A percentile compares a stretch with the other conserved stretches of the same genome.
Evolutionary conservation across 1,140 invertebrate species (phyloP).

Genomic region (Papilio polytes): DNA sequence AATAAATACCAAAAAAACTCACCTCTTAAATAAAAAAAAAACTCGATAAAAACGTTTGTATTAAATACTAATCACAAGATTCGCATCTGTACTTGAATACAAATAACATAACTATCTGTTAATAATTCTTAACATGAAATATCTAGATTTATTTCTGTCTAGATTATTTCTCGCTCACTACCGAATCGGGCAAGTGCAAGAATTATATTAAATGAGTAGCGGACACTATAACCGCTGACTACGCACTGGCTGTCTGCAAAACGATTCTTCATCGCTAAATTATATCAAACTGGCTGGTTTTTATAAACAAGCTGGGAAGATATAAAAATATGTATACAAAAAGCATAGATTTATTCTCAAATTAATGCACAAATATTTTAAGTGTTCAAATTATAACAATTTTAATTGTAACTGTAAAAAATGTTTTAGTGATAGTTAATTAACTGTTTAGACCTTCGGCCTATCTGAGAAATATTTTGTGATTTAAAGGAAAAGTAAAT

Average conservation of each 20-base stretch:
- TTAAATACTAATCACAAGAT: background rate
- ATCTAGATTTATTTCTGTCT: conserved; percentile 37
- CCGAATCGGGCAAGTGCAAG: conserved; percentile 48
- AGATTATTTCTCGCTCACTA: conserved; percentile 42
- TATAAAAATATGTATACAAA: background rate
- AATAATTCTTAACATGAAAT: conserved; percentile 32
- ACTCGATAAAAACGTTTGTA: background rate
- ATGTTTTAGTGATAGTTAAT: background rate
- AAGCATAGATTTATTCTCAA: background rate
- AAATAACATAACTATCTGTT: background rate
- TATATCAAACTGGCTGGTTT: conserved; percentile 29
- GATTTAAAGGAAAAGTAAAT: background rate
- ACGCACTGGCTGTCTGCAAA: conserved; percentile 48
- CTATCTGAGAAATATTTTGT: background rate
- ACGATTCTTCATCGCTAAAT: conserved; percentile 47
- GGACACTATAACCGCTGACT: conserved; percentile 43
- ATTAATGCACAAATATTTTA: background rate
- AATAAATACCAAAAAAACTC: background rate
- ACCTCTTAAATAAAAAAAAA: background rate
- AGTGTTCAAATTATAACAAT: conserved; percentile 14
- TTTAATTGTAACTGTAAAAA: conserved; percentile 31
- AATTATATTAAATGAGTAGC: conserved; percentile 61
- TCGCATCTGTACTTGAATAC: background rate
- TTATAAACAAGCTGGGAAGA: background rate
- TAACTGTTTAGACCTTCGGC: background rate